Conservation (phyloP, 2,888 invertebrate genomes). For the Clepsis dumicolana region DNA sequence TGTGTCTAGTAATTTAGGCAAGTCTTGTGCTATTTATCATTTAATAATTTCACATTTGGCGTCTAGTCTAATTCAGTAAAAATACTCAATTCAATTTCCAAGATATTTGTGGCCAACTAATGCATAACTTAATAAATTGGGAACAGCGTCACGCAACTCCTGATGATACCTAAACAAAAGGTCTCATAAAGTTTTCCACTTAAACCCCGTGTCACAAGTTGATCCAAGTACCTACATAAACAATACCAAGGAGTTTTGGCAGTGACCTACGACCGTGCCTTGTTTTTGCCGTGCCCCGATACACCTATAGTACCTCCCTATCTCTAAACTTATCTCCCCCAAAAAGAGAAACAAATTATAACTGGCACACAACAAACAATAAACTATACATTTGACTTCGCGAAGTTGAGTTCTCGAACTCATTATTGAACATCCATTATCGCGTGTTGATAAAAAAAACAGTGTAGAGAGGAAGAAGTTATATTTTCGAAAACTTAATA, state of each 20-base stretch:
- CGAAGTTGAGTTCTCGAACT: slow-evolving; percentile 12
- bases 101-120: slow-evolving; percentile 7
- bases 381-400: slow-evolving; percentile 18
- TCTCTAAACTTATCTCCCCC: slow-evolving; percentile 50
- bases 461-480: not conserved
- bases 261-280: slow-evolving; percentile 54
- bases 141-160: not conserved
- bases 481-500: not conserved
- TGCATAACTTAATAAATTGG: slow-evolving; percentile 9
- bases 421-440: slow-evolving; percentile 12
- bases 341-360: slow-evolving; percentile 40
- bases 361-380: slow-evolving; percentile 37
- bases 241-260: slow-evolving; percentile 66
- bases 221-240: slow-evolving; percentile 66
- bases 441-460: not conserved
- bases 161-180: slow-evolving; percentile 35
- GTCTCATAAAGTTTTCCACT: slow-evolving; percentile 62
- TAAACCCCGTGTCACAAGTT: slow-evolving; percentile 61
- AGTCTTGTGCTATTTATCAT: no score
- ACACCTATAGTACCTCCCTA: slow-evolving; percentile 49
- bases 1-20: no score
- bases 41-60: no score
- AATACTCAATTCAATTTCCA: not conserved
- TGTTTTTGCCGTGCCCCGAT: slow-evolving; percentile 56
- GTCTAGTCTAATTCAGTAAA: no score